A percentile compares a stretch with the other conserved stretches of the same genome.
Conservation (phyloP, 2,113 vertebrate genomes). For the Nymphicus hollandicus region DNA sequence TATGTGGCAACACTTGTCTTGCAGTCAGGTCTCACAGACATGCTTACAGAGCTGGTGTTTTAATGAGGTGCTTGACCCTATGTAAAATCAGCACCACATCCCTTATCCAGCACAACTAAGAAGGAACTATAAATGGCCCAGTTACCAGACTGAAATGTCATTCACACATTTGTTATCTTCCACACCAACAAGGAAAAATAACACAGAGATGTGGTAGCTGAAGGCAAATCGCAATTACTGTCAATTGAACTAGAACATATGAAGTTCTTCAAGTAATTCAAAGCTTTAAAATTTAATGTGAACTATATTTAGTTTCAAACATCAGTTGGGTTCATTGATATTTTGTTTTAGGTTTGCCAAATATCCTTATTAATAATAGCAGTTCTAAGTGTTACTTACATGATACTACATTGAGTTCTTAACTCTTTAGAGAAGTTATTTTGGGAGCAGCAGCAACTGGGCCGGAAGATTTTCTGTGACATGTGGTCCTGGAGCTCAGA, state of each 20-base stretch:
- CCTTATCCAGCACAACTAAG: conserved; percentile 32
- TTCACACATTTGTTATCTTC: conserved; percentile 59
- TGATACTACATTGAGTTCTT: neutral
- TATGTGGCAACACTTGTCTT: neutral
- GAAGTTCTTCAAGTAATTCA: conserved; percentile 37
- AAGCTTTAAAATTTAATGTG: conserved; percentile 35
- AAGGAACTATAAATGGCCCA: conserved; percentile 64
- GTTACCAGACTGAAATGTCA: conserved; percentile 60
- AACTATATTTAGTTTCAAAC: conserved; percentile 2
- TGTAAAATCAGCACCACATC: conserved; percentile 34
- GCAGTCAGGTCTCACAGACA: neutral
- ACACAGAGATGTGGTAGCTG: conserved; percentile 4
- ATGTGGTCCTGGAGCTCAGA: neutral
- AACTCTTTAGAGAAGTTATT: neutral
- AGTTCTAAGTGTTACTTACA: neutral
- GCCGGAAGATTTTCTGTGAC: neutral
- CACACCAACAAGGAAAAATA: conserved; percentile 64
- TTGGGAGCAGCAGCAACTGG: neutral
- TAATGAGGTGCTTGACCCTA: conserved; percentile 43
- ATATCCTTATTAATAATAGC: neutral
- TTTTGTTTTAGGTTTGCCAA: neutral
- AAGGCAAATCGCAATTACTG: conserved; percentile 59
- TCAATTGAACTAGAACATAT: conserved; percentile 31
- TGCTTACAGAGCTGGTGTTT: neutral
- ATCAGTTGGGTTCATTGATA: neutral